Base-by-base conservation (phyloP, 2,797 vertebrate genomes). In the Crenichthys baileyi region DNA sequence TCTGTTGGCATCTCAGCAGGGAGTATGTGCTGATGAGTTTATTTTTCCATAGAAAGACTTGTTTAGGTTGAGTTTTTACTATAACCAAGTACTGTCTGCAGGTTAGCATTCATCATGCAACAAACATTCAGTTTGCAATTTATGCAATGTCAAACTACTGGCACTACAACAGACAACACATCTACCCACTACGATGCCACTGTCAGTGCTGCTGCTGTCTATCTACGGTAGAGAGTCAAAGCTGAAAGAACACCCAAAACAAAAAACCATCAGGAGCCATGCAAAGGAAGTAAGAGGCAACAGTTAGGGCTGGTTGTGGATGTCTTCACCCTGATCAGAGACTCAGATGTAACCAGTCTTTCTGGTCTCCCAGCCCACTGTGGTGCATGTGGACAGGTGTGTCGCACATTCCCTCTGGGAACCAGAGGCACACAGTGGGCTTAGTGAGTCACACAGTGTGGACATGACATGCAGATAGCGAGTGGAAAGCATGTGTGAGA, bases 51-150 rank as follows among this genome's bases (percentile, higher is more conserved):
- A 85, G 82, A 84, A 82, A 91, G 84, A 89, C 84, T 87, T 88
- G 82, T 78, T 91, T 74, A 81, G 78, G 83, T 86, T 72, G 82
- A 83, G 75, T 87, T 79, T 78, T 87, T 80, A 73, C 88, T 78
- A 82, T 86, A 77, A 76, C 76, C 79, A 89, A 87, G 85, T 94
- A 95, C 95, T 96, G 95, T 96, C 95, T 96, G 94, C 95, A 96
- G 95, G 95, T 95, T 95, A 94, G 94, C 87, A 48, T 81, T 92
- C 90, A 92, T 95, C 95, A 95, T 96, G 95, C 95, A 95, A 92
- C 87, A 92, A 94, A 91, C 93, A 95, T 95, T 95, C 94, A 94
- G 93, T 93, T 93, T 95, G 89, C 87, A 84, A 91, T 88, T 92
- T 90, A 90, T 93, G 93, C 92, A 83, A 93, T 53, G 87, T 93